Evolutionary conservation across 2,113 vertebrate species (phyloP).

Genomic region (Pipa parva): DNA sequence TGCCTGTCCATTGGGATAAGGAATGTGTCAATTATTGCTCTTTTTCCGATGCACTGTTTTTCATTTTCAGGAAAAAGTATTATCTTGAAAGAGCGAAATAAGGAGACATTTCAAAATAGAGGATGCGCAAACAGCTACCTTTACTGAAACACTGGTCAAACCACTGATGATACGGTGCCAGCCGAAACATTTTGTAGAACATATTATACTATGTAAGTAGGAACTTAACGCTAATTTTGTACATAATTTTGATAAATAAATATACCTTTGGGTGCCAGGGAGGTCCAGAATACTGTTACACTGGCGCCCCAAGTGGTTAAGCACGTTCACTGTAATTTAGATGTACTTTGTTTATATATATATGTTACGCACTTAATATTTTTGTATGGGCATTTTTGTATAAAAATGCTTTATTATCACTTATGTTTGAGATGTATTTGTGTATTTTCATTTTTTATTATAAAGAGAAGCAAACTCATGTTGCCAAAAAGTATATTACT

Average conservation of each 20-base stretch:
- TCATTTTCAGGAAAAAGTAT: conserved; percentile 39
- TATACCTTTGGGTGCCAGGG: not conserved
- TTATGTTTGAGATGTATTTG: conserved; percentile 1
- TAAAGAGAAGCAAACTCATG: conserved; percentile 1
- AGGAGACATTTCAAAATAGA: conserved; percentile 39
- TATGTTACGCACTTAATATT: conserved; percentile 58
- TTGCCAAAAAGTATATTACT: conserved; percentile 41
- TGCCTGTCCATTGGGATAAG: not conserved
- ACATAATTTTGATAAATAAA: conserved; percentile 35
- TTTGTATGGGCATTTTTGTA: conserved; percentile 22
- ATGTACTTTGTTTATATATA: conserved; percentile 59
- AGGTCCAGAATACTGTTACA: not conserved
- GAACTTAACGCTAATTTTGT: conserved; percentile 37
- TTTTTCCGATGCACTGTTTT: conserved; percentile 37
- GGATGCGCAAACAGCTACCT: conserved; percentile 31
- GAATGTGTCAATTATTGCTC: conserved; percentile 3
- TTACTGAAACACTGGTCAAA: conserved; percentile 29
- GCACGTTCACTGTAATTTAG: conserved; percentile 50
- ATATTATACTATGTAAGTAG: conserved; percentile 33
- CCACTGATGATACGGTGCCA: conserved; percentile 19
- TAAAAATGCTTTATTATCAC: conserved; percentile 38
- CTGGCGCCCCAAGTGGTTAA: conserved; percentile 18
- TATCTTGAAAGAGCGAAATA: conserved; percentile 35
- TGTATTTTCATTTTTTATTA: conserved; percentile 2
- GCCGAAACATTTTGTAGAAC: conserved; percentile 29